Conservation (phyloP, 2,113 vertebrate genomes). For the Oceanites oceanicus region DNA sequence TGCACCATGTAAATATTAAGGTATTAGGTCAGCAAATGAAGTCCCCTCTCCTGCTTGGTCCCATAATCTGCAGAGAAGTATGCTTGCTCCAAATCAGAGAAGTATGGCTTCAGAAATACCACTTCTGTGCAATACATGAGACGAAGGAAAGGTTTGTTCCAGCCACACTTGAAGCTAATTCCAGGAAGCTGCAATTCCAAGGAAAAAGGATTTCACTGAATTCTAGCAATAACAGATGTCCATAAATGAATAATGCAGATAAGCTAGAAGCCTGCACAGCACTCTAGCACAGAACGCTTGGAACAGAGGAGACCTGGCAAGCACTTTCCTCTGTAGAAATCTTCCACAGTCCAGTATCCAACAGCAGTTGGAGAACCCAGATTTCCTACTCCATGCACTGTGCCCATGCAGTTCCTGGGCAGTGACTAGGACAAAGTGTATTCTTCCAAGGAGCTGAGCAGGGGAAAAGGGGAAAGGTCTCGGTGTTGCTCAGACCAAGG, state of each 20-base stretch:
- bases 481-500: not conserved
- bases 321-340: not conserved
- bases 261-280: not conserved
- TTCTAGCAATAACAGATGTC: not conserved
- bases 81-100: not conserved
- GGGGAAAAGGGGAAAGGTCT: not conserved
- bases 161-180: not conserved
- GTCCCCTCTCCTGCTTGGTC: not conserved
- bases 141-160: not conserved
- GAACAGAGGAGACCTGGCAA: not conserved
- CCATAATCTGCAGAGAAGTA: not conserved
- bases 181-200: not conserved
- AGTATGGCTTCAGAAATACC: not conserved
- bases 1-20: not conserved
- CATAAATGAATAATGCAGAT: not conserved
- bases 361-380: not conserved
- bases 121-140: not conserved
- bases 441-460: not conserved
- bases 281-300: not conserved
- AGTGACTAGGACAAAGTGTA: not conserved
- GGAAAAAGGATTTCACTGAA: not conserved
- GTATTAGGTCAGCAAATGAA: not conserved
- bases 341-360: not conserved
- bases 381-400: not conserved
- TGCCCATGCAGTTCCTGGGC: not conserved